Evolutionary conservation across 2,888 invertebrate species (phyloP).

Genomic region (Ichneumoninae sp.): DNA sequence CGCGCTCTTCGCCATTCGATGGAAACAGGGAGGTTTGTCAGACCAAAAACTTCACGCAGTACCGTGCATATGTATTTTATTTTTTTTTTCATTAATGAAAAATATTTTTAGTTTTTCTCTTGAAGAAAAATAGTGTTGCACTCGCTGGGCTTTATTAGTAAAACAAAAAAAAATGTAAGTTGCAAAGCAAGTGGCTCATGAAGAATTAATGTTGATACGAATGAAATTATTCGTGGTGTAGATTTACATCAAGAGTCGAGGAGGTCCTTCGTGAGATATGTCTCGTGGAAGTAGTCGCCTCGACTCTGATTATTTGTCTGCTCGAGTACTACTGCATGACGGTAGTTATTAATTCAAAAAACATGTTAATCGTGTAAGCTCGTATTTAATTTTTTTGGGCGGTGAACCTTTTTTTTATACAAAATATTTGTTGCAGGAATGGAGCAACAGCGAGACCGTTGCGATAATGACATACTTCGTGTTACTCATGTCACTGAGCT

Average conservation of each 20-base stretch:
- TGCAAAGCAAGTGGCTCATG: not conserved
- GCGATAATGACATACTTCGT: conserved; percentile 69
- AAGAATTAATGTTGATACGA: not conserved
- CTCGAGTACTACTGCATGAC: conserved; percentile 78
- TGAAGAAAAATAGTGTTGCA: not conserved
- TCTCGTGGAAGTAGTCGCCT: conserved; percentile 78
- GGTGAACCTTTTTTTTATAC: conserved; percentile 2
- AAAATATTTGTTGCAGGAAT: conserved; percentile 40
- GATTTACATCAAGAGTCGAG: conserved; percentile 76
- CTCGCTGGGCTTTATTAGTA: not conserved
- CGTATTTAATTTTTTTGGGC: not conserved
- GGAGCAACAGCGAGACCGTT: conserved; percentile 51
- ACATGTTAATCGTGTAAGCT: not conserved
- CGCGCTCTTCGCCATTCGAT: not conserved
- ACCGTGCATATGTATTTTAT: not conserved
- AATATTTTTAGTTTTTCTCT: no score
- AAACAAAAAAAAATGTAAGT: not conserved
- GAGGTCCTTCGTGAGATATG: conserved; percentile 74
- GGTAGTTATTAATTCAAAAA: conserved; percentile 68
- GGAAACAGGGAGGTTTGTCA: not conserved
- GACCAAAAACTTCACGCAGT: not conserved
- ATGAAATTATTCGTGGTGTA: conserved; percentile 50
- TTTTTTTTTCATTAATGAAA: not conserved
- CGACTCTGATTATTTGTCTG: conserved; percentile 78
- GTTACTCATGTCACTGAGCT: conserved; percentile 74